phyloP scores from a whole-genome alignment of 2,797 vertebrate species.

The Amblyopsis hoosieri region DNA sequence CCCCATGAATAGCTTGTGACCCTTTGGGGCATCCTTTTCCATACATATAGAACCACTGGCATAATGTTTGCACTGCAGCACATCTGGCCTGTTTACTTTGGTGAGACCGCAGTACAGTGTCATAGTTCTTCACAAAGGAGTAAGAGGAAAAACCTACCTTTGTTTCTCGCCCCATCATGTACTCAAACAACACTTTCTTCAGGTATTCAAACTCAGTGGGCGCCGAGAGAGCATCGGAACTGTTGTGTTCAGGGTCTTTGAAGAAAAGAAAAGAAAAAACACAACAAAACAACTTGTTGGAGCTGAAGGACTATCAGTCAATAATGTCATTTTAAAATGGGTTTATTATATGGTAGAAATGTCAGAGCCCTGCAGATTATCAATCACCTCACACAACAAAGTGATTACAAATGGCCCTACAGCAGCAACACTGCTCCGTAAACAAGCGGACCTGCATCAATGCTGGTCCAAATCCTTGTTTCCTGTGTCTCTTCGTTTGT shows the following conservation, averaged over 20 bases:
- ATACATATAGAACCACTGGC: no score
- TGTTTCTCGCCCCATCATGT: slow-evolving; percentile 99
- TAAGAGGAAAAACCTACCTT: slow-evolving; percentile 82
- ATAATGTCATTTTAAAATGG: not conserved
- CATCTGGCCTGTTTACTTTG: not conserved
- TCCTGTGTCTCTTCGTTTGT: not conserved
- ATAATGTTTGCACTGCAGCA: no score
- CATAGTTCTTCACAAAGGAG: not conserved
- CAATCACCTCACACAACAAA: slow-evolving; percentile 2
- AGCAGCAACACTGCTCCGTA: not conserved
- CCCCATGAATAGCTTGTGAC: no score
- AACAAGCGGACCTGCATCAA: not conserved
- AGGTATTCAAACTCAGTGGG: slow-evolving; percentile 96
- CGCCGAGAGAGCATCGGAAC: slow-evolving; percentile 80
- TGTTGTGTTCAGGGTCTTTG: slow-evolving; percentile 80
- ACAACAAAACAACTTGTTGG: slow-evolving; percentile 2
- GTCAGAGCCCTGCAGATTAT: not conserved
- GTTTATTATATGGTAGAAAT: not conserved
- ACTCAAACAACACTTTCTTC: slow-evolving; percentile 95
- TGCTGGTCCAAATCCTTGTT: not conserved
- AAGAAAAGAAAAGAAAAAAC: slow-evolving; percentile 27
- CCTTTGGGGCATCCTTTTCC: no score
- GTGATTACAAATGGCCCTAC: slow-evolving; percentile 1
- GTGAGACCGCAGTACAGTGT: not conserved
- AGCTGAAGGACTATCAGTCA: slow-evolving; percentile 1